A percentile compares a stretch with the other conserved stretches of the same genome.
Evolutionary conservation across 2,797 vertebrate genomes (phyloP).

Genomic region (Premnoplex brunnescens): DNA sequence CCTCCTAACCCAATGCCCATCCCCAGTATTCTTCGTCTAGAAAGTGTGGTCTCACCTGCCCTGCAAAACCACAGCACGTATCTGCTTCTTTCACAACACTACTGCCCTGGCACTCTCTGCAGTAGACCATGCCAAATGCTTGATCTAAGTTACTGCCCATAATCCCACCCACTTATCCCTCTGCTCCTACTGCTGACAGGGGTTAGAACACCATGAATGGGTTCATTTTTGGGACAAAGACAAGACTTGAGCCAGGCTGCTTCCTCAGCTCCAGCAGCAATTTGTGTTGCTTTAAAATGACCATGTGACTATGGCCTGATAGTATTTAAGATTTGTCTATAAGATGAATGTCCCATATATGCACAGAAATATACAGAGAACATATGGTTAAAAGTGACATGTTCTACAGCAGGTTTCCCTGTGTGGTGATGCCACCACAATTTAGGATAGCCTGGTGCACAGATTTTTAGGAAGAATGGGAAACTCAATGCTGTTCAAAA

Average conservation of each 20-base stretch:
- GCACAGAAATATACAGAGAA: not conserved
- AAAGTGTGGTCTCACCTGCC: not conserved
- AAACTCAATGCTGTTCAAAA: not conserved
- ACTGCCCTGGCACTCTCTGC: not conserved
- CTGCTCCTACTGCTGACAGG: not conserved
- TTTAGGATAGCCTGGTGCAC: not conserved
- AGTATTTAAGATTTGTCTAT: not conserved
- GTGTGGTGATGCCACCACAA: no score
- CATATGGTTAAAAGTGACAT: fast-evolving
- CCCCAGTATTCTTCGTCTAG: not conserved
- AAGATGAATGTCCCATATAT: not conserved
- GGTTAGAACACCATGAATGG: not conserved
- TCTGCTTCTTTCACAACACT: not conserved
- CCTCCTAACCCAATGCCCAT: not conserved
- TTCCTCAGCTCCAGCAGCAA: not conserved
- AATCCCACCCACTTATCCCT: not conserved
- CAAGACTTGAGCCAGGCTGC: fast-evolving
- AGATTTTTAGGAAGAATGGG: not conserved
- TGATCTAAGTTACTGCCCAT: not conserved
- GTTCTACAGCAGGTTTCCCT: not conserved
- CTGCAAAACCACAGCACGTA: not conserved
- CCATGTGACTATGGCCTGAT: not conserved
- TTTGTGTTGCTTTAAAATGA: not conserved
- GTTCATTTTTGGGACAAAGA: not conserved
- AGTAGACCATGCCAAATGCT: not conserved